Evolutionary conservation across 2,888 invertebrate genomes (phyloP).

Genomic region (Hydrotaea cyrtoneurina): DNA sequence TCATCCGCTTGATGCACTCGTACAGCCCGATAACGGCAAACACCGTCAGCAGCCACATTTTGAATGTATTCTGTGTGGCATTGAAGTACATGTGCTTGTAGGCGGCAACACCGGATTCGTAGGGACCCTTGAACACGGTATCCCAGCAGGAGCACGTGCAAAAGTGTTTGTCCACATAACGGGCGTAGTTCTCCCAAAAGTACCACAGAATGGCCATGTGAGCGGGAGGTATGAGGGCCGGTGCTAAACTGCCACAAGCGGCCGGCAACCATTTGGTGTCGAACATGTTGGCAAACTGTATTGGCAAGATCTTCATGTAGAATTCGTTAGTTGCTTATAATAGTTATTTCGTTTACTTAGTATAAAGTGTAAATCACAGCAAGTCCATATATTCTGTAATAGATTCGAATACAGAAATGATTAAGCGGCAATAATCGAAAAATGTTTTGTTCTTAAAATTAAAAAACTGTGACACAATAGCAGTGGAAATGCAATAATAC

Average conservation of each 20-base stretch:
- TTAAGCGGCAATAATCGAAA: too few species aligned
- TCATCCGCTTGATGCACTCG: conserved; percentile 84
- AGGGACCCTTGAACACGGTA: conserved; percentile 88
- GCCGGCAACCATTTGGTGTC: conserved; percentile 80
- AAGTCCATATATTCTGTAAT: conserved; percentile 6
- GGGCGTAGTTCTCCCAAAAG: conserved; percentile 86
- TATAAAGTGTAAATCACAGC: conserved; percentile 19
- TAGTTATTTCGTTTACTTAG: not conserved
- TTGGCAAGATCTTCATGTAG: not conserved
- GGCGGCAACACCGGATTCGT: conserved; percentile 86
- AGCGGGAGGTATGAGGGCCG: conserved; percentile 83
- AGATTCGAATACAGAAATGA: not conserved
- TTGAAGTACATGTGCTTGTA: conserved; percentile 88
- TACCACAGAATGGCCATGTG: conserved; percentile 84
- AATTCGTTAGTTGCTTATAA: not conserved
- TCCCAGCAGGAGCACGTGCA: conserved; percentile 90
- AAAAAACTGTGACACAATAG: too few species aligned
- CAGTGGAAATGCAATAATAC: too few species aligned
- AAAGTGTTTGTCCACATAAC: conserved; percentile 84
- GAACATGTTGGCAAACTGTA: conserved; percentile 73
- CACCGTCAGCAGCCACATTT: conserved; percentile 85
- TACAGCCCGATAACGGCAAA: conserved; percentile 83
- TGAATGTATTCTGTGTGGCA: conserved; percentile 84
- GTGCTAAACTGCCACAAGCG: conserved; percentile 80
- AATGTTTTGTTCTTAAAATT: too few species aligned